These are phyloP conservation scores for Menidia beryllina DNA, from an alignment of 2,113 vertebrate species.

Conservation along the genomic window DNA sequence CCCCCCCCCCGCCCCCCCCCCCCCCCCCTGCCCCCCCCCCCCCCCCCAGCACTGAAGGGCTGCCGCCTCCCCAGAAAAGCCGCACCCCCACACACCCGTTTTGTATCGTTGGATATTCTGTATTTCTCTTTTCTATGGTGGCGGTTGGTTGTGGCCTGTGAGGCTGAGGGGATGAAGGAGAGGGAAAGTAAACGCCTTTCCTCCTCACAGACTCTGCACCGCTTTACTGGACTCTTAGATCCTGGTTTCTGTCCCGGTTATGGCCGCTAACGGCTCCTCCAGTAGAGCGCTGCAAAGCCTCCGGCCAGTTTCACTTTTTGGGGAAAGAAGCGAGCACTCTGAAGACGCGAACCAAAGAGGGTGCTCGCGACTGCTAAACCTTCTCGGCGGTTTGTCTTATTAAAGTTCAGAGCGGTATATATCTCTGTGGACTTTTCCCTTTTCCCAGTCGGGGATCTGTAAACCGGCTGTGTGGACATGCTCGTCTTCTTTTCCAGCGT, in stretches of 20 bases:
- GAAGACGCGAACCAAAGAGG: slow-evolving; percentile 75
- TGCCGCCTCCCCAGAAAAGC: slow-evolving; percentile 60
- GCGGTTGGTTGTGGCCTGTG: slow-evolving; percentile 44
- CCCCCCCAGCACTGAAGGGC: slow-evolving; percentile 70
- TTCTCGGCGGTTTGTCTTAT: slow-evolving; percentile 39
- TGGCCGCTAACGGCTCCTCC: too few relatives aligned
- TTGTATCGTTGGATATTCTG: slow-evolving; percentile 74
- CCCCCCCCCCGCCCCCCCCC: too few relatives aligned
- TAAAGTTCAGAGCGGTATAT: slow-evolving; percentile 54
- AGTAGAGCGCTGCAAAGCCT: slow-evolving; percentile 30
- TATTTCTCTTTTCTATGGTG: slow-evolving; percentile 71
- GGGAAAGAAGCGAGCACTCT: slow-evolving; percentile 24
- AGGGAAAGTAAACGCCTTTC: slow-evolving; percentile 16
- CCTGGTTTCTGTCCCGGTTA: too few relatives aligned
- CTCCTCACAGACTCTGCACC: slow-evolving; percentile 38
- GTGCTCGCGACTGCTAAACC: slow-evolving; percentile 53
- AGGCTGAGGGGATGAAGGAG: slow-evolving; percentile 19
- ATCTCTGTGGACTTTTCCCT: slow-evolving; percentile 48
- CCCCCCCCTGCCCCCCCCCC: too few relatives aligned
- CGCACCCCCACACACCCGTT: slow-evolving; percentile 61
- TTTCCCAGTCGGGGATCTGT: slow-evolving; percentile 30
- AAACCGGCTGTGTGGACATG: slow-evolving; percentile 32
- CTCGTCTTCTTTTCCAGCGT: slow-evolving; percentile 34
- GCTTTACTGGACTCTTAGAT: slow-evolving; percentile 31
- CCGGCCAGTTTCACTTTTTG: slow-evolving; percentile 49